Conservation (phyloP, 2,113 vertebrate species). For the Hipposideros armiger region DNA sequence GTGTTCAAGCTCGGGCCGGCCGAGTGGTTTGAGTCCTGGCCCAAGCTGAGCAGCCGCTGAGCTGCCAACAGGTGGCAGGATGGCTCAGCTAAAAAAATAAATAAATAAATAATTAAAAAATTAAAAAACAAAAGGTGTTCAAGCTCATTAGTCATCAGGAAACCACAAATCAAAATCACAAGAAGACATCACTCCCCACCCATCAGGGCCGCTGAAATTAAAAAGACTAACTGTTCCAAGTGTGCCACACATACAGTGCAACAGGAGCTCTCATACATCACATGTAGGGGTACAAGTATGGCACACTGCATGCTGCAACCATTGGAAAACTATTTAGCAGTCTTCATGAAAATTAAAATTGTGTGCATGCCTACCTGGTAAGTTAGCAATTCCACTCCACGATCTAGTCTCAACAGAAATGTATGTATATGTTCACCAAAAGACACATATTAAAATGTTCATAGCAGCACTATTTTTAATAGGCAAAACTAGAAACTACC, state of each 20-base stretch:
- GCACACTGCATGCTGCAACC: not conserved
- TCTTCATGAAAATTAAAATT: not conserved
- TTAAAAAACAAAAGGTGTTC: not conserved
- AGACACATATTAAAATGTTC: not conserved
- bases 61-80: no score
- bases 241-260: not conserved
- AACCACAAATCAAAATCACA: conserved; percentile 4
- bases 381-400: not conserved
- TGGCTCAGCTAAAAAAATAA: no score
- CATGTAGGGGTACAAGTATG: not conserved
- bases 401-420: not conserved
- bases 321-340: not conserved
- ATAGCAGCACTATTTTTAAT: not conserved
- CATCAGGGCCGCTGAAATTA: not conserved
- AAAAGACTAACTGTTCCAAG: not conserved
- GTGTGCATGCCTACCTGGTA: not conserved
- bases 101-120: not conserved
- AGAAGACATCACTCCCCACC: not conserved
- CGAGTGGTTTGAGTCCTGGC: no score
- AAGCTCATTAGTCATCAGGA: not conserved
- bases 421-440: not conserved
- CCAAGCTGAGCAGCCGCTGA: no score
- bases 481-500: conserved; percentile 16
- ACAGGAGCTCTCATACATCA: not conserved
- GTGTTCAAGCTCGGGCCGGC: not conserved